Conservation (phyloP, 2,888 invertebrate genomes). For the Leptinotarsa haldemani region DNA sequence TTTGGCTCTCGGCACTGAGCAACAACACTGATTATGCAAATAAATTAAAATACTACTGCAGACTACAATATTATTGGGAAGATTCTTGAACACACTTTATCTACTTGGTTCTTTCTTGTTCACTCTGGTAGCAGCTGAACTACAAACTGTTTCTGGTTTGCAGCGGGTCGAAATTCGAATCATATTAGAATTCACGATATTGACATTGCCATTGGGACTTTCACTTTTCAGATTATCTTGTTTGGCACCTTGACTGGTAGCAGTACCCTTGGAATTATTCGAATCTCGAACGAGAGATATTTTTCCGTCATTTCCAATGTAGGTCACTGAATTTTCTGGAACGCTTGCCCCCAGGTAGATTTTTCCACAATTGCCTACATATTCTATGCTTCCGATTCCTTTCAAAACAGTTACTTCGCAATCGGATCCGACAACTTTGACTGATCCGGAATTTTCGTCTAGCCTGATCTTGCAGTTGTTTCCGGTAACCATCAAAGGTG, state of each 20-base stretch:
- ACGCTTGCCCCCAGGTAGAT: slow-evolving; percentile 41
- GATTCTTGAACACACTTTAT: neutral
- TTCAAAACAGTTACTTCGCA: slow-evolving; percentile 42
- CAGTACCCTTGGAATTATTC: neutral
- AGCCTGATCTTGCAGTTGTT: slow-evolving; percentile 48
- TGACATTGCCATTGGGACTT: neutral
- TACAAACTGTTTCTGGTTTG: neutral
- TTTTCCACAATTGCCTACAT: slow-evolving; percentile 48
- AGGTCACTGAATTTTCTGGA: slow-evolving; percentile 41
- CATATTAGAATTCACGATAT: slow-evolving; percentile 13
- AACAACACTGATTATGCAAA: neutral
- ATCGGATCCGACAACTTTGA: slow-evolving; percentile 47
- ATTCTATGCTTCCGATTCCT: slow-evolving; percentile 45
- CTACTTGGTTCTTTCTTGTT: neutral
- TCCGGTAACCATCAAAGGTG: slow-evolving; percentile 41
- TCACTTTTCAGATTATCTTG: neutral
- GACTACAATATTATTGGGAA: too few species aligned
- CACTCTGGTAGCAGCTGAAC: neutral
- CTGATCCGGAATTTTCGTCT: slow-evolving; percentile 38
- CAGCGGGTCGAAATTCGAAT: slow-evolving; percentile 4
- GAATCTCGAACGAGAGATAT: slow-evolving; percentile 14
- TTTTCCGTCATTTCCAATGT: slow-evolving; percentile 45
- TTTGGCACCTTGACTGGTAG: neutral
- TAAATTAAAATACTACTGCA: neutral
- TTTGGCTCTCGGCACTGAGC: too few species aligned